These are phyloP conservation scores for Sinocyclocheilus grahami DNA, from an alignment of 2,113 vertebrate genomes.

Conservation along the genomic window DNA sequence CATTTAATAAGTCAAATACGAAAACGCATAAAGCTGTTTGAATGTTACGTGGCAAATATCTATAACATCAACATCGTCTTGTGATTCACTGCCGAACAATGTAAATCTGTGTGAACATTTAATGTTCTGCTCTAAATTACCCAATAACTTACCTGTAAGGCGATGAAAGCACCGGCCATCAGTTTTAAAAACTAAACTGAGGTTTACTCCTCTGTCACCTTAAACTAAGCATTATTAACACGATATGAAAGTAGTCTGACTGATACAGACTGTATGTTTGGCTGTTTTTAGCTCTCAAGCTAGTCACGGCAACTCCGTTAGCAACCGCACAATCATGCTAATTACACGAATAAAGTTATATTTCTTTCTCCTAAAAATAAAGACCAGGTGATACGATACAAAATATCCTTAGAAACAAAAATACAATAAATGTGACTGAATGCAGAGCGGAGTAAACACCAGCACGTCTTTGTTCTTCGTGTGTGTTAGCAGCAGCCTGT, in stretches of 20 bases:
- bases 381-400: not conserved
- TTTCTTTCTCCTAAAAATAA: not conserved
- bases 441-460: not conserved
- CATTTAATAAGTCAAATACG: not conserved
- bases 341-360: constrained; percentile 7
- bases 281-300: constrained; percentile 17
- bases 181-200: not conserved
- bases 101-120: not conserved
- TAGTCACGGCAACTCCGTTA: constrained; percentile 19
- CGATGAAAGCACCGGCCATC: not conserved
- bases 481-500: not conserved
- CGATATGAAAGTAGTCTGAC: not conserved
- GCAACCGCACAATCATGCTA: constrained; percentile 2
- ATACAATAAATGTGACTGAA: not conserved
- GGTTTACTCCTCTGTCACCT: not conserved
- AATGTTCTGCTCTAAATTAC: not conserved
- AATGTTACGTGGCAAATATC: not conserved
- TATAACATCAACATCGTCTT: not conserved
- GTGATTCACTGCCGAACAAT: not conserved
- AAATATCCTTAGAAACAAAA: not conserved
- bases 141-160: not conserved
- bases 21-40: no score
- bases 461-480: constrained; percentile 27
- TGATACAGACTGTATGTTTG: not conserved
- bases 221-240: not conserved